Evolutionary conservation across 2,888 invertebrate species (phyloP).

Genomic region (Drosophila tripunctata): DNA sequence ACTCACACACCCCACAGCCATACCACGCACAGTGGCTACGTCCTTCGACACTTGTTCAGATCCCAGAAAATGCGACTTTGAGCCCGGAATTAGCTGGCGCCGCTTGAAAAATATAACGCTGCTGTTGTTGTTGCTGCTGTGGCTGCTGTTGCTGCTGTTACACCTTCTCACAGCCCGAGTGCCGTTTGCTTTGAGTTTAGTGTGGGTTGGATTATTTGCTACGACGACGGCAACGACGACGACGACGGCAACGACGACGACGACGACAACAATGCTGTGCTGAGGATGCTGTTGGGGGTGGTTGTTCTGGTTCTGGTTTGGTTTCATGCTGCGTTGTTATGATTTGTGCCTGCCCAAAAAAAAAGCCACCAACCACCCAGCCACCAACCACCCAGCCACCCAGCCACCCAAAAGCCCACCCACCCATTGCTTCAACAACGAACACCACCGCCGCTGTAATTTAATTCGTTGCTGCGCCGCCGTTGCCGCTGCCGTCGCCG

Average conservation of each 20-base stretch:
- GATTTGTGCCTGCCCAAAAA: conserved; percentile 45
- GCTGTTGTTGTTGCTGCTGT: conserved; percentile 14
- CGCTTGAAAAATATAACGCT: conserved; percentile 62
- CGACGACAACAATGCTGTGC: neutral
- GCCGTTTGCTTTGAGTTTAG: conserved; percentile 11
- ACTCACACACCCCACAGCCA: conserved; percentile 22
- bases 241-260: conserved; percentile 12
- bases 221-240: conserved; percentile 39
- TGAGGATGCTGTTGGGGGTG: conserved; percentile 32
- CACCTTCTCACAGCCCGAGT: neutral
- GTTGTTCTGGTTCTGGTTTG: neutral
- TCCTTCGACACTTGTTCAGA: conserved; percentile 68
- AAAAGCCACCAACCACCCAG: conserved; percentile 16
- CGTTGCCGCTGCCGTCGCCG: conserved; percentile 41
- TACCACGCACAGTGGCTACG: conserved; percentile 27
- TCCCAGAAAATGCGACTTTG: conserved; percentile 78
- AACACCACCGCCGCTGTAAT: conserved; percentile 53
- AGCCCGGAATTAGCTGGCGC: conserved; percentile 79
- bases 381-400: conserved; percentile 19
- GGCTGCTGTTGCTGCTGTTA: neutral
- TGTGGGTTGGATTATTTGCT: conserved; percentile 74
- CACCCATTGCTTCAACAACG: conserved; percentile 22
- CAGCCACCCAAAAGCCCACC: conserved; percentile 12
- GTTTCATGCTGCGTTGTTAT: conserved; percentile 17
- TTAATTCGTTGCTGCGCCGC: conserved; percentile 74